Conservation (phyloP, 2,113 vertebrate genomes). For the Nerophis ophidion region DNA sequence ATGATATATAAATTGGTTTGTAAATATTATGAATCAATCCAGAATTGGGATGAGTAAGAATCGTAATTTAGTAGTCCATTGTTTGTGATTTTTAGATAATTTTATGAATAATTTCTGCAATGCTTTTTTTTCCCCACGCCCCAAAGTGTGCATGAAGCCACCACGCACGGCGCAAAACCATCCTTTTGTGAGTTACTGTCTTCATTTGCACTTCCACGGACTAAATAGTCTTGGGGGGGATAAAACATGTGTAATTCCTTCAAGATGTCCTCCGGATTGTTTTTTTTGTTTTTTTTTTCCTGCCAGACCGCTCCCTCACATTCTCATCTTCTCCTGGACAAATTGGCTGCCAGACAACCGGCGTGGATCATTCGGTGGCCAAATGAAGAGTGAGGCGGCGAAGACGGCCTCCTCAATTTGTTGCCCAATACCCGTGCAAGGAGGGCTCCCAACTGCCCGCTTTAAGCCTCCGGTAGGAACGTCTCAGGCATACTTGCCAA, state of each 20-base stretch:
- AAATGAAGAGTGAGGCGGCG: conserved; percentile 71
- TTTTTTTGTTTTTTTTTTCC: conserved; percentile 16
- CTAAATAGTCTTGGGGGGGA: conserved; percentile 2
- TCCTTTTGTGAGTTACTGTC: not conserved
- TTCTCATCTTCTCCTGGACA: conserved; percentile 63
- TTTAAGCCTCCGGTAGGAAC: conserved; percentile 62
- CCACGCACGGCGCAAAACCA: not conserved
- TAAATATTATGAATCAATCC: no score
- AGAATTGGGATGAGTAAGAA: no score
- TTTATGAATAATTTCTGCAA: no score
- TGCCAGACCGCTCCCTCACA: conserved; percentile 45
- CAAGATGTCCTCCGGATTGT: conserved; percentile 43
- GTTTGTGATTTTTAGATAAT: no score
- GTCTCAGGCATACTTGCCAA: conserved; percentile 33
- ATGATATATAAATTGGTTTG: no score
- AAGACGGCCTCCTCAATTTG: conserved; percentile 72
- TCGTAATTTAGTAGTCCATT: no score
- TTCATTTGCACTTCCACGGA: not conserved
- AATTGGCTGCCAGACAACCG: conserved; percentile 72
- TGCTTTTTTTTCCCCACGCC: no score
- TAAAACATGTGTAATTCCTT: conserved; percentile 13
- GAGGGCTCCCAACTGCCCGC: conserved; percentile 46
- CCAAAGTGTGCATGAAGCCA: no score
- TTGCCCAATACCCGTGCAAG: conserved; percentile 62
- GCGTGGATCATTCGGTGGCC: conserved; percentile 53